phyloP scores from a whole-genome alignment of 2,797 vertebrate genomes.

The Sebastes cheni region DNA sequence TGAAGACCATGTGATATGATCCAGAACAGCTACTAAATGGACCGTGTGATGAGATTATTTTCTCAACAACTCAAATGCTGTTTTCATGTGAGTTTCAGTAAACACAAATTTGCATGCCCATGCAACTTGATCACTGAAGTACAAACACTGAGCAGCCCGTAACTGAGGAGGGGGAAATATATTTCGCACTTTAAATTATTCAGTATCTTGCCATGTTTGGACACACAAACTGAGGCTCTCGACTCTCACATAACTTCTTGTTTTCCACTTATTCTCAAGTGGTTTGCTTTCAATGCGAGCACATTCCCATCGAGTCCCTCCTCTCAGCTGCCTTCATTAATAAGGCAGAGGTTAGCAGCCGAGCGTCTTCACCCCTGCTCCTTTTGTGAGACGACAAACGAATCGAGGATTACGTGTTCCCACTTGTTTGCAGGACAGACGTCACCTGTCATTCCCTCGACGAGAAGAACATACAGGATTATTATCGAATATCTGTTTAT shows the following conservation, averaged over 20 bases:
- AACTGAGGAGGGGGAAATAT: not conserved
- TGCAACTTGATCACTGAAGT: not conserved
- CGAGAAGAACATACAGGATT: not conserved
- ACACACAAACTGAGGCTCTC: not conserved
- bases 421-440: slow-evolving; percentile 11
- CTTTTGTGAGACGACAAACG: slow-evolving; percentile 16
- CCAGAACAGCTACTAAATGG: not conserved
- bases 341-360: not conserved
- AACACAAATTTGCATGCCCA: not conserved
- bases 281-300: not conserved
- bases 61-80: not conserved
- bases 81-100: not conserved
- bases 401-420: slow-evolving; percentile 22
- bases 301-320: not conserved
- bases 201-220: not conserved
- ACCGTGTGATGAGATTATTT: not conserved
- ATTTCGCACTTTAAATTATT: slow-evolving; percentile 1
- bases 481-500: not conserved
- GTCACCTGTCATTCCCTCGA: not conserved
- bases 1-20: not conserved
- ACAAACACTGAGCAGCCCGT: not conserved
- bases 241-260: not conserved
- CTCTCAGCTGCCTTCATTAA: slow-evolving; percentile 17
- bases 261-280: slow-evolving; percentile 41
- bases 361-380: not conserved